phyloP scores from a whole-genome alignment of 2,888 invertebrate species.

The Penaeus monodon region DNA sequence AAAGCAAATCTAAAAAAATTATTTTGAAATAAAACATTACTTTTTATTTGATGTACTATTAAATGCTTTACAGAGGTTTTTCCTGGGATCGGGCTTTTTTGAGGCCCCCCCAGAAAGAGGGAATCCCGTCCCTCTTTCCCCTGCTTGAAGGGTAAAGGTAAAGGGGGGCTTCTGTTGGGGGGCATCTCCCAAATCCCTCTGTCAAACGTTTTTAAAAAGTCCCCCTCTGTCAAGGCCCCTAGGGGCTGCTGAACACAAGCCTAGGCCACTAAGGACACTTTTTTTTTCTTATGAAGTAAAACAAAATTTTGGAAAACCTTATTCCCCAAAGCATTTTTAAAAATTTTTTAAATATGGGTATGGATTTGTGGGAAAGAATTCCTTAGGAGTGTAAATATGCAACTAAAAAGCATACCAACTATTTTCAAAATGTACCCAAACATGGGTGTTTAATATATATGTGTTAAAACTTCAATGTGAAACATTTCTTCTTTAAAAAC shows the following conservation, averaged over 20 bases:
- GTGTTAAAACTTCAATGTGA: too few relatives aligned
- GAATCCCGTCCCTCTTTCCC: conserved; percentile 90
- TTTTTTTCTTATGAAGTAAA: too few relatives aligned
- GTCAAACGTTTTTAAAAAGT: conserved; percentile 85
- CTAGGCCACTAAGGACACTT: conserved; percentile 9
- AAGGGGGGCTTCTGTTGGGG: conserved; percentile 66
- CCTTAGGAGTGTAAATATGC: too few relatives aligned
- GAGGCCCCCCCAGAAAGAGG: conserved; percentile 90
- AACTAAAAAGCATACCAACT: too few relatives aligned
- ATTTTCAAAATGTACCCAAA: too few relatives aligned
- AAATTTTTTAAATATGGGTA: too few relatives aligned
- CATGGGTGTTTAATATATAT: too few relatives aligned
- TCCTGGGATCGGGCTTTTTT: conserved; percentile 86
- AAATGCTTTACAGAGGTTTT: conserved; percentile 87
- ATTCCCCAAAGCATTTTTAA: too few relatives aligned
- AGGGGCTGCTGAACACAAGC: conserved; percentile 94
- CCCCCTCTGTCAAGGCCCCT: conserved; percentile 90
- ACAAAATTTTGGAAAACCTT: too few relatives aligned
- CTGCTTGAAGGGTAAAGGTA: conserved; percentile 73
- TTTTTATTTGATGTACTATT: conserved; percentile 86
- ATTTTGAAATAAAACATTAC: conserved; percentile 69
- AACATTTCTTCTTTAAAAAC: too few relatives aligned
- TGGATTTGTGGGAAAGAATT: too few relatives aligned
- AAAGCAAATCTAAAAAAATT: too few relatives aligned
- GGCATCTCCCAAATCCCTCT: conserved; percentile 71